Base-by-base conservation (phyloP, 2,888 invertebrate genomes). In the Geotrupes spiniger region DNA sequence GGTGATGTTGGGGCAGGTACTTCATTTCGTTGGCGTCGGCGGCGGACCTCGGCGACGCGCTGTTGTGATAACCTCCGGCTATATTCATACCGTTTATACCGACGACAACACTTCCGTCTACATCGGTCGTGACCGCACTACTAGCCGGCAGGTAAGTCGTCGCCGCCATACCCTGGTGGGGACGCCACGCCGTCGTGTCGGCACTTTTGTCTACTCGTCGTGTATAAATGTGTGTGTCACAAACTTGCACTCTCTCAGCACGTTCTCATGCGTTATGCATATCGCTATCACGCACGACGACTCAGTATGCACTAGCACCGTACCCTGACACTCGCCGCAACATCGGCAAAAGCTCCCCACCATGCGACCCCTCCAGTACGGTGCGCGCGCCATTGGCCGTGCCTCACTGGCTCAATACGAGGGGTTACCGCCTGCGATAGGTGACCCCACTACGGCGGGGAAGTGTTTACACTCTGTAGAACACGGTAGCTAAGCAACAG, bases 1-100 rank as follows among this genome's bases (percentile, higher is more conserved):
- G 87, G 74, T 90, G 84, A 74, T 92, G 92, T 59, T 85, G 84
- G 62, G 87, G 85, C 81, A 89, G 84, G 76, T 95, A 95, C 78
- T 95, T 95, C 92, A 95, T 92, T 76, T 95, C 95, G 67, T 88
- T 87, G 67, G 89, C 89, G 78, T 90, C 90, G 60, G 84, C 81
- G 67, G 88, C 90, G 64, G 87, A 87, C 69, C 90, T 83, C 71
- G 91, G 91, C 78, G 90, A 90, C 75, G 85, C 86, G 73, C 84
- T 85, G 50, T 79, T 77, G 73, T 87, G 87, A 73, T 90, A 90
- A 73, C 87, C 87, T 74, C 87, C 85, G 70, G 83, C 78, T 76
- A 84, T 78, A 70, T 79, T 84, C 80, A 79, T 79, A 71, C 88
- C 87, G 50, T 50, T 50, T 45, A 50, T 50, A 41, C 50, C 50